Base-by-base conservation (phyloP, 1,140 invertebrate genomes). In the Cotesia vestalis region DNA sequence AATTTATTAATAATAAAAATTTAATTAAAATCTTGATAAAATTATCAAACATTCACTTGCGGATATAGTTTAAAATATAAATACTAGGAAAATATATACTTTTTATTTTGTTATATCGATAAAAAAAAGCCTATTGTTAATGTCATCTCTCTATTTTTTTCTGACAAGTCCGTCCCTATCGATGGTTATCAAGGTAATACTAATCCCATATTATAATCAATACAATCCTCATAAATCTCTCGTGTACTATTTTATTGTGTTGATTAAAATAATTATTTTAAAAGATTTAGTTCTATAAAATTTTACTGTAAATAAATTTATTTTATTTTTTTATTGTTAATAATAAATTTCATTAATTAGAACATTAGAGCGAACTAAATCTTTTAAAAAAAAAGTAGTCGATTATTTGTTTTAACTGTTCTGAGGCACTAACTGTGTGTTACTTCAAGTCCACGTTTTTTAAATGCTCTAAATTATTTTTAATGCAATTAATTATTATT, bases 131-230 rank as follows among this genome's bases (percentile, higher is more conserved):
- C 84, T 85, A 84, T 86, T 86, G 84, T 86, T 86, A 86, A 86
- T 85, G 84, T 85, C 84, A 86, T 86, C 81, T 86, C 84, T 86
- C 83, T 86, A 86, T 86, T 86, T 86, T 85, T 86, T 86, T 85
- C 84, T 84, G 83, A 86, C 84, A 86, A 86, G 84, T 86, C 84
- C 84, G 84, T 86, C 84, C 84, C 83, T 85, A 86, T 85, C 83
- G 84, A 85, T 85, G 84, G 84, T 86, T 86, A 83, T 84, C 84
- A 86, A 86, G 84, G 84, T 86, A 86, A 86, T 86, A 81, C 84
- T 85, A 85, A 86, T 85, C 84, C 84, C 84, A 85, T 86, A 85
- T 85, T 84, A 83, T 86, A 86, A 46, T 85, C 84, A 84, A 86
- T 86, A 85, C 40, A 46, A 79, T 85, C 84, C 84, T 84, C 82